Percentiles rank a stretch among this genome's conserved stretches.
These are phyloP conservation scores for Plotosus lineatus DNA, from an alignment of 2,113 vertebrate genomes.

Conservation along the genomic window DNA sequence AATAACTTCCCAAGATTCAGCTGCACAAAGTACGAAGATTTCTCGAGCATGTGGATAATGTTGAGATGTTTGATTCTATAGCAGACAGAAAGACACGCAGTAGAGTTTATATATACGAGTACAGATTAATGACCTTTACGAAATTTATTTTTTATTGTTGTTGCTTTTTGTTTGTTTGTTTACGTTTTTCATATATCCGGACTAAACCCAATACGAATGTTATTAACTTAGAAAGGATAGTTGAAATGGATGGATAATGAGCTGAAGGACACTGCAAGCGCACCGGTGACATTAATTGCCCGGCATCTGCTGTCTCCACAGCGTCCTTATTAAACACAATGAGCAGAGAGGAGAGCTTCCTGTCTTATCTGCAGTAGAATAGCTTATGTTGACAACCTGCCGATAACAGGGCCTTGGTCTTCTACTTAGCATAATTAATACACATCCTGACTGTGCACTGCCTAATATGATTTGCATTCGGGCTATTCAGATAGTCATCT, in stretches of 20 bases:
- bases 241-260: too few species aligned
- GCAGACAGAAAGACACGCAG: too few species aligned
- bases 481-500: slow-evolving; percentile 16
- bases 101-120: too few species aligned
- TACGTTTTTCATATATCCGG: background rate
- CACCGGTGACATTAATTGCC: background rate
- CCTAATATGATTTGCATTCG: slow-evolving; percentile 34
- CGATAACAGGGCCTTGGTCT: slow-evolving; percentile 62
- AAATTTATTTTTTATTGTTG: too few species aligned
- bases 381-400: slow-evolving; percentile 62
- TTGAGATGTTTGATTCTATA: too few species aligned
- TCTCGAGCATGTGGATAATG: too few species aligned
- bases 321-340: slow-evolving; percentile 54
- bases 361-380: slow-evolving; percentile 45
- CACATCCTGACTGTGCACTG: slow-evolving; percentile 53
- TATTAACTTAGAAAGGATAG: background rate
- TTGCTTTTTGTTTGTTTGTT: too few species aligned
- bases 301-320: slow-evolving; percentile 11
- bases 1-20: too few species aligned
- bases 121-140: too few species aligned
- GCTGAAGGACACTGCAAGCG: background rate
- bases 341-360: slow-evolving; percentile 58
- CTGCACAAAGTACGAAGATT: too few species aligned
- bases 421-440: slow-evolving; percentile 69
- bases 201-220: slow-evolving; percentile 1